Conservation (phyloP, 2,113 vertebrate species). For the Oreotrochilus melanogaster region DNA sequence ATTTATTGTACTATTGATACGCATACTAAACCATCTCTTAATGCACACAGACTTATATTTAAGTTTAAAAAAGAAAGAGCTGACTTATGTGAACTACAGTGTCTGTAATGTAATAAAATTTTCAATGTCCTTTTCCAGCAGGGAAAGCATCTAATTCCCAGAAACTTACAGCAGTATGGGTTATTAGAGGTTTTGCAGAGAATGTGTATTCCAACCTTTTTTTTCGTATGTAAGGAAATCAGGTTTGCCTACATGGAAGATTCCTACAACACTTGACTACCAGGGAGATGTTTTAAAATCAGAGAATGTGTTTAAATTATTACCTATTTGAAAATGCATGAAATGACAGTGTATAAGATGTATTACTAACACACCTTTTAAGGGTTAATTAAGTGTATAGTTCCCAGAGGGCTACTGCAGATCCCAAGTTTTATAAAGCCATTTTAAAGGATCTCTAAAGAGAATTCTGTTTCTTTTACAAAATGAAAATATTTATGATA, state of each 20-base stretch:
- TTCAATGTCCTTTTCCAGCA: background rate
- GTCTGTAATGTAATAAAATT: background rate
- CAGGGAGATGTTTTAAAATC: background rate
- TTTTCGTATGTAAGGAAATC: background rate
- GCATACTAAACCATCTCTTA: background rate
- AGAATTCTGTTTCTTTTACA: background rate
- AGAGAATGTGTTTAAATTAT: background rate
- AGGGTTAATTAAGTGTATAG: background rate
- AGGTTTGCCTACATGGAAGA: background rate
- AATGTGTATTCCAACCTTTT: background rate
- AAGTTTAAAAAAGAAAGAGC: background rate
- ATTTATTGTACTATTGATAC: background rate
- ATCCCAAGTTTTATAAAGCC: background rate
- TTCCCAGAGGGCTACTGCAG: background rate
- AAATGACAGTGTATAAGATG: background rate
- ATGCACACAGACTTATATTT: background rate
- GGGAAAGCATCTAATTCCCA: background rate
- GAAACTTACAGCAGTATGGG: background rate
- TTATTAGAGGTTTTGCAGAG: background rate
- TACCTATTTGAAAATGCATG: background rate
- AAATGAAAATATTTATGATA: background rate
- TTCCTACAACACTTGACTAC: background rate
- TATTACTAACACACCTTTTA: background rate
- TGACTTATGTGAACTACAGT: background rate
- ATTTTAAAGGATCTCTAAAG: background rate